phyloP scores from a whole-genome alignment of 2,113 vertebrate species.

The Oxyruncus cristatus region DNA sequence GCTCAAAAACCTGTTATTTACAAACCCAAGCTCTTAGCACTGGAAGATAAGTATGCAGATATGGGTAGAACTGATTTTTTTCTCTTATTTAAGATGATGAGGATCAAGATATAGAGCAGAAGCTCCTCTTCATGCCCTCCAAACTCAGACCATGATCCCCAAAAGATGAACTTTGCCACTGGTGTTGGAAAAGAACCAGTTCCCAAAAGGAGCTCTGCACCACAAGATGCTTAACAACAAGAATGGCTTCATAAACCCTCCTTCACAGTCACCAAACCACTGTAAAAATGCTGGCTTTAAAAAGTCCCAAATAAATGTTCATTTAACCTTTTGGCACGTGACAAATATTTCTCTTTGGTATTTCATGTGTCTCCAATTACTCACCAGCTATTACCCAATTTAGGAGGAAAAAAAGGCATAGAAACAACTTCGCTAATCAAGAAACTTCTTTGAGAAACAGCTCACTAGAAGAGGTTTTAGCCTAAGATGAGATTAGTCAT shows the following conservation, averaged over 20 bases:
- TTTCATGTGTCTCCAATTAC: background rate
- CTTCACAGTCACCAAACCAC: background rate
- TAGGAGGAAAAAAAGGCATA: background rate
- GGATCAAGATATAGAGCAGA: background rate
- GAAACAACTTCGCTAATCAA: background rate
- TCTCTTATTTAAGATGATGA: background rate
- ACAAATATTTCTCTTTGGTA: background rate
- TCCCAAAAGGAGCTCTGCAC: background rate
- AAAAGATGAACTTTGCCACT: background rate
- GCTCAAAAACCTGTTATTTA: background rate
- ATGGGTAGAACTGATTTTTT: rapidly evolving
- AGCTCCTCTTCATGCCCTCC: background rate
- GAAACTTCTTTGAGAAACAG: background rate
- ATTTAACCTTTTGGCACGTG: background rate
- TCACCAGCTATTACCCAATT: background rate
- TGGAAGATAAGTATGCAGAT: background rate
- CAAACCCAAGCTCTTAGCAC: background rate
- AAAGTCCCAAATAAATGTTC: background rate
- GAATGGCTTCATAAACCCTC: background rate
- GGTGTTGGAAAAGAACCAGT: background rate
- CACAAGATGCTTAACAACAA: background rate
- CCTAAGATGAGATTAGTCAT: background rate
- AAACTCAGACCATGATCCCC: background rate
- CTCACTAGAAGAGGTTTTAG: background rate
- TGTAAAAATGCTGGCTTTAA: background rate